These are phyloP conservation scores for Caracal caracal DNA, from an alignment of 2,113 vertebrate species.

Conservation along the genomic window DNA sequence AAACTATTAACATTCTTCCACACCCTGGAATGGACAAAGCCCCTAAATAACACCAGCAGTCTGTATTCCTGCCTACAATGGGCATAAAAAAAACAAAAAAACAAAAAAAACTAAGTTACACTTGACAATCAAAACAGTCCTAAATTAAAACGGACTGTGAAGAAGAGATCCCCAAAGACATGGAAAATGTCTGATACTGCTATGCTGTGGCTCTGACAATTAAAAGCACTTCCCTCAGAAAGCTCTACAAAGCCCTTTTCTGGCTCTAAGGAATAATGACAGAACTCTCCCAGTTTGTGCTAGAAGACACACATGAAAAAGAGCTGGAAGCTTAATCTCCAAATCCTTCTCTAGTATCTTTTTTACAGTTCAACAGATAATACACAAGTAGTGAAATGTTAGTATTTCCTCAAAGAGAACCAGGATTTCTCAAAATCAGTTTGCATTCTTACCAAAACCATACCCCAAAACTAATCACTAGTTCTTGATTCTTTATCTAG, in stretches of 20 bases:
- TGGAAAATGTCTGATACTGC: neutral
- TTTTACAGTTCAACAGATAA: neutral
- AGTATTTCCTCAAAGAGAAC: slow-evolving; percentile 31
- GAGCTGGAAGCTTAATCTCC: neutral
- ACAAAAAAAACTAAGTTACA: neutral
- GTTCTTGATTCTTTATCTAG: neutral
- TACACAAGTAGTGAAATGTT: neutral
- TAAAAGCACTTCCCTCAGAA: neutral
- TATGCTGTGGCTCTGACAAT: neutral
- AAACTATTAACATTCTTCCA: neutral
- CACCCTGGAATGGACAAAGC: neutral
- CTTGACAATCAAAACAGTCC: neutral
- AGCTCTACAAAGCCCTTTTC: neutral
- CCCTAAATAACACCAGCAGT: neutral
- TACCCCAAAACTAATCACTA: neutral
- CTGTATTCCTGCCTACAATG: neutral
- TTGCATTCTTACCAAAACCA: neutral
- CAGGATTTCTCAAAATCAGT: slow-evolving; percentile 18
- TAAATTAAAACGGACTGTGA: neutral
- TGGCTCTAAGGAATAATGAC: neutral
- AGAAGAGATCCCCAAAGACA: neutral
- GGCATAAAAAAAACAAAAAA: neutral
- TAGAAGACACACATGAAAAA: neutral
- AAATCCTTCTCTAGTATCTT: neutral
- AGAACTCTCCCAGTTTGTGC: neutral